These are phyloP conservation scores for Drosophila sturtevanti DNA, from an alignment of 1,140 invertebrate genomes.

Conservation along the genomic window DNA sequence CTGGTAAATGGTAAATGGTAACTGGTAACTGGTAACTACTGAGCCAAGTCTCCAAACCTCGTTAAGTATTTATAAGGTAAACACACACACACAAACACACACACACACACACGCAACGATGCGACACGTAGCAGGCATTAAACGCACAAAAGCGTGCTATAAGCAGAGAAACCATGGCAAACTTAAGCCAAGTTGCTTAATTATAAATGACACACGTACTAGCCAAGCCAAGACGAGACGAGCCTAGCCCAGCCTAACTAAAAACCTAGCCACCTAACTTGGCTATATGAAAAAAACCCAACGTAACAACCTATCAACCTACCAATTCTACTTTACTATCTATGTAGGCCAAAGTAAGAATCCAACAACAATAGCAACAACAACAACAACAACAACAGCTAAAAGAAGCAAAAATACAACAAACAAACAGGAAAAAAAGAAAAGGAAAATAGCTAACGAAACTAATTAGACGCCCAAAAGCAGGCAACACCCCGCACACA, in stretches of 20 bases:
- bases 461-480: conserved; percentile 76
- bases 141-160: conserved; percentile 68
- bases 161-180: conserved; percentile 29
- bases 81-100: conserved; percentile 47
- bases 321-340: conserved; percentile 41
- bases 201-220: conserved; percentile 79
- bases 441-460: conserved; percentile 60
- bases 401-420: conserved; percentile 31
- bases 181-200: conserved; percentile 76
- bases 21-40: conserved; percentile 37
- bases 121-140: conserved; percentile 67
- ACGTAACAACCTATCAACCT: neutral
- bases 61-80: conserved; percentile 80
- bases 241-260: neutral
- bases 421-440: conserved; percentile 44
- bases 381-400: neutral
- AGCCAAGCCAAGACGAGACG: conserved; percentile 23
- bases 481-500: too few species aligned
- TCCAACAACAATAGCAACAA: conserved; percentile 22
- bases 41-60: conserved; percentile 48
- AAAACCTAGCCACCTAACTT: neutral
- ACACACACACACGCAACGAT: conserved; percentile 1
- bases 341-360: conserved; percentile 57
- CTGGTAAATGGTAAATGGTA: conserved; percentile 13
- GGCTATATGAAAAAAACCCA: neutral